These are phyloP conservation scores for Notoglanidium macrostoma DNA, from an alignment of 2,797 vertebrate genomes.

Conservation along the genomic window DNA sequence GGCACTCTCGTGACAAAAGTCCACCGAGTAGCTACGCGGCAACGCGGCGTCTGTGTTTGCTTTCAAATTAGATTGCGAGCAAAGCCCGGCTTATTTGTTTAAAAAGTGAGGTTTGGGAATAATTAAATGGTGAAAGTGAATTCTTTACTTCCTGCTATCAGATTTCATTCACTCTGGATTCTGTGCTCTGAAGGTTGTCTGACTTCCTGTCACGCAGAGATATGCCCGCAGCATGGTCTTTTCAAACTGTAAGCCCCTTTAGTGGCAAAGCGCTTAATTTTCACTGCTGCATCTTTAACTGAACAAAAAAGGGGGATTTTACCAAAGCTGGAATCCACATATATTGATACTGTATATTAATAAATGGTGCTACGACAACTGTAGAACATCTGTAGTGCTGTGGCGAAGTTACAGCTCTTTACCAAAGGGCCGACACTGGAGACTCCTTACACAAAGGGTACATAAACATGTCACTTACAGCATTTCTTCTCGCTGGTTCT, in stretches of 20 bases:
- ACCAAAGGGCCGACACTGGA: background rate
- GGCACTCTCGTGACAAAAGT: background rate
- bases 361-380: background rate
- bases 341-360: background rate
- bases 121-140: background rate
- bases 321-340: background rate
- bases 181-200: background rate
- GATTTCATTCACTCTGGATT: background rate
- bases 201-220: background rate
- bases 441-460: background rate
- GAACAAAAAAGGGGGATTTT: background rate
- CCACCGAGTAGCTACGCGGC: conserved; percentile 2
- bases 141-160: conserved; percentile 7
- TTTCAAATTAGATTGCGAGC: background rate
- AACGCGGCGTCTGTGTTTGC: background rate
- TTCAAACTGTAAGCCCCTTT: no score
- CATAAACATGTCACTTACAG: conserved; percentile 67
- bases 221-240: background rate
- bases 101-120: conserved; percentile 3
- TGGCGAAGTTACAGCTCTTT: background rate
- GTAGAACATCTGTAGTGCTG: no score
- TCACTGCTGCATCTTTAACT: background rate
- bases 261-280: background rate
- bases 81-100: background rate
- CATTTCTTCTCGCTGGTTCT: conserved; percentile 77